Evolutionary conservation across 2,888 invertebrate genomes (phyloP), one percentile per base, ranked within the genome.

Genomic region (Apantesis nais): DNA sequence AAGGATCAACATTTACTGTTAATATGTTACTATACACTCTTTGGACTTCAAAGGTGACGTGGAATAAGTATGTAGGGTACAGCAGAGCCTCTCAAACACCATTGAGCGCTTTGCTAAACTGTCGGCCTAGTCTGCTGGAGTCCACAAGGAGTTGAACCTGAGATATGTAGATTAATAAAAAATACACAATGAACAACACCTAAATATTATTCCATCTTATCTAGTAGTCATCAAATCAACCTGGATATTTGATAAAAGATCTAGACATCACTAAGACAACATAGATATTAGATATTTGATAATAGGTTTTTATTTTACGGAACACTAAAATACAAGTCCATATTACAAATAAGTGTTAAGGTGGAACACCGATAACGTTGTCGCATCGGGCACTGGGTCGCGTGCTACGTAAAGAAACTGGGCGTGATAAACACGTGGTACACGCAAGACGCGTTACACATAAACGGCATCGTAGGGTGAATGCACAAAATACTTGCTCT

Each of bases 311-410:
- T 12, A 34, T 31, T 16, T 41, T 39, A 34, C 60, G 66, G 70
- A 44, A 37, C 55, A 16, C 66, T 66, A 70, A 66, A 62, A 62
- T 41, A 39, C 39, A 25, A 70, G 66, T 41, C n/a, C n/a, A n/a
- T n/a, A n/a, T 22, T 34, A 52, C 25, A 44, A 65, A 48, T 61
- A 52, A 14, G 7, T 31, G 25, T 62, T 63, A 65, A 80, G 78
- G 81, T 79, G 69, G 81, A 75, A 68, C 74, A 76, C 82, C 75
- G 83, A 82, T 82, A 83, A 83, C 64, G 68, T 25, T 67, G 67
- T 67, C 71, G 60, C 66, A 41, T 55, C 72, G 66, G 67, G 25
- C 71, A 77, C 68, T 73, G 66, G 60, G 68, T 55, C 69, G 65
- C 69, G 60, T 61, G 65, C n/a, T 61, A 70, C 68, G n/a, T 58